Conservation (phyloP, 2,797 vertebrate genomes). For the Serranus cabrilla region DNA sequence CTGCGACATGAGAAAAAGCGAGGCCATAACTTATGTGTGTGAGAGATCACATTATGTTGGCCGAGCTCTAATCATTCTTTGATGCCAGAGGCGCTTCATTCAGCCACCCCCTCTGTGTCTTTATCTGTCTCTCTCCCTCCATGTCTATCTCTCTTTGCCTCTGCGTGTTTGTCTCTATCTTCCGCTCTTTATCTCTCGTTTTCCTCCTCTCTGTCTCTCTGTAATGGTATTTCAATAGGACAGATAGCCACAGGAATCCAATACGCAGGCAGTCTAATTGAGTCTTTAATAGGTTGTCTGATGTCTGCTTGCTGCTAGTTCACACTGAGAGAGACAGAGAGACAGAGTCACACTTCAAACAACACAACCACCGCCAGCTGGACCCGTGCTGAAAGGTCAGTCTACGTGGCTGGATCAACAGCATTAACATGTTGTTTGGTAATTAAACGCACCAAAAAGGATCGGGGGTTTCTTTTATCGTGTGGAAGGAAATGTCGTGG, state of each 20-base stretch:
- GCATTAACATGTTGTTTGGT: slow-evolving; percentile 42
- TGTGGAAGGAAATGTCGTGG: not conserved
- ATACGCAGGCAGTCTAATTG: slow-evolving; percentile 77
- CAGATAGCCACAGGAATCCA: slow-evolving; percentile 80
- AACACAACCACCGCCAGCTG: slow-evolving; percentile 48
- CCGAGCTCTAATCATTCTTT: slow-evolving; percentile 72
- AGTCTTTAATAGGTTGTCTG: slow-evolving; percentile 80
- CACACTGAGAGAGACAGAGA: slow-evolving; percentile 61
- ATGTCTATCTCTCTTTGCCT: slow-evolving; percentile 29
- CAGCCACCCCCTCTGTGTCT: slow-evolving; percentile 56
- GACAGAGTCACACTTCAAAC: slow-evolving; percentile 62
- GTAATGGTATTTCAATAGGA: slow-evolving; percentile 79
- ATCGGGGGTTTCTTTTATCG: not conserved
- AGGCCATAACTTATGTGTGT: slow-evolving; percentile 63
- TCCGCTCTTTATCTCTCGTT: slow-evolving; percentile 66
- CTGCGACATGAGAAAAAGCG: slow-evolving; percentile 49
- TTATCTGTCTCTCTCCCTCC: slow-evolving; percentile 49
- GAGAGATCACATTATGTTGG: slow-evolving; percentile 71
- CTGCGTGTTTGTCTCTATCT: slow-evolving; percentile 62
- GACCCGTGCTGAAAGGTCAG: slow-evolving; percentile 66
- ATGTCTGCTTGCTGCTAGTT: slow-evolving; percentile 70
- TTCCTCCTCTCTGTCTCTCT: slow-evolving; percentile 58
- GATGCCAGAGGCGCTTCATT: slow-evolving; percentile 64
- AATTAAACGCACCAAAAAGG: slow-evolving; percentile 34
- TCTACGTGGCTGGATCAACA: slow-evolving; percentile 33